Evolutionary conservation across 2,797 vertebrate species (phyloP).

Genomic region (Halcyon badia): DNA sequence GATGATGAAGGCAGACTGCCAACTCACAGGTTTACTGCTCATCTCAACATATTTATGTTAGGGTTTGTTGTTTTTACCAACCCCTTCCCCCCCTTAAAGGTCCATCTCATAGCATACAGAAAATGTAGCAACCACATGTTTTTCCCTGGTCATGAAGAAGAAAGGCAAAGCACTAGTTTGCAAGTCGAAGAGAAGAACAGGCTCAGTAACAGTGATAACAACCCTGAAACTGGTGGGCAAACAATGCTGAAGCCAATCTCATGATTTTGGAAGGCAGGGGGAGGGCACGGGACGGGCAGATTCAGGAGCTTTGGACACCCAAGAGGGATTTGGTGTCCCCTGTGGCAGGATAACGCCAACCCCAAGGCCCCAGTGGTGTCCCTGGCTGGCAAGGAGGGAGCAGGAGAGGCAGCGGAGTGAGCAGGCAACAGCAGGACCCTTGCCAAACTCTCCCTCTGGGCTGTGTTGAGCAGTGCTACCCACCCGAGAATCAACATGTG

Average conservation of each 20-base stretch:
- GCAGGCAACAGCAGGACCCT: not conserved
- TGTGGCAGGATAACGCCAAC: not conserved
- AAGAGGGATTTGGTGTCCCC: not conserved
- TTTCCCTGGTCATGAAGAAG: not conserved
- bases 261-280: not conserved
- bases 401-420: not conserved
- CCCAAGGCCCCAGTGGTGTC: not conserved
- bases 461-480: not conserved
- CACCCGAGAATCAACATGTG: not conserved
- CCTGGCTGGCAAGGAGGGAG: not conserved
- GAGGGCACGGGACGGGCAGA: fast-evolving
- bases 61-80: not conserved
- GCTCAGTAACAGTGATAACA: not conserved
- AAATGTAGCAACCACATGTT: not conserved
- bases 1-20: not conserved
- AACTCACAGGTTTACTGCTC: constrained; percentile 13
- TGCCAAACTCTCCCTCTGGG: not conserved
- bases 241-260: not conserved
- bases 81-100: not conserved
- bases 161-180: not conserved
- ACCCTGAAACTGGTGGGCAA: not conserved
- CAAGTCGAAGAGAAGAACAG: not conserved
- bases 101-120: not conserved
- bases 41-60: not conserved
- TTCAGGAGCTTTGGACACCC: not conserved